These are phyloP conservation scores for Hydrolagus affinis DNA, from an alignment of 2,113 vertebrate species.

Conservation along the genomic window DNA sequence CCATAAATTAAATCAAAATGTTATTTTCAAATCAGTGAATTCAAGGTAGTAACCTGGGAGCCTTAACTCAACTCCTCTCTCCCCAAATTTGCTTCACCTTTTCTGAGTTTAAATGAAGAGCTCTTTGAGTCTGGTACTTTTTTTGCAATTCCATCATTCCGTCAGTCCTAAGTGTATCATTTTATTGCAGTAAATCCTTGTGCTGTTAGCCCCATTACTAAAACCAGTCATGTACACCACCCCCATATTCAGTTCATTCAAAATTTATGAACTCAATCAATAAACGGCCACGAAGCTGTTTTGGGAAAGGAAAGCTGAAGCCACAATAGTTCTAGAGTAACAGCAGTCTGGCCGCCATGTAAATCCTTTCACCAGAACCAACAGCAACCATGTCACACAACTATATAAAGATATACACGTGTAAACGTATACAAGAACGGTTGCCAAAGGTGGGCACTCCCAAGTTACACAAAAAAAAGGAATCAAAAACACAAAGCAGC, in stretches of 20 bases:
- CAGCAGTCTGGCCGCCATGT: neutral
- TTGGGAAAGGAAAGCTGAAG: neutral
- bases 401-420: neutral
- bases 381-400: slow-evolving; percentile 1
- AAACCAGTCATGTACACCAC: neutral
- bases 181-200: slow-evolving; percentile 14
- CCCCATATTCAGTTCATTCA: neutral
- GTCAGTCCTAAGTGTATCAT: neutral
- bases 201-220: neutral
- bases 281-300: neutral
- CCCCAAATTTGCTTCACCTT: neutral
- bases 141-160: neutral
- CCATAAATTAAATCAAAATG: no score
- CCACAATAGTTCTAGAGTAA: neutral
- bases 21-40: no score
- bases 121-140: neutral
- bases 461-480: slow-evolving; percentile 1
- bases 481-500: neutral
- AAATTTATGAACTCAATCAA: neutral
- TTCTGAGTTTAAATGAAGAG: neutral
- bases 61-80: neutral
- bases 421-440: slow-evolving; percentile 16
- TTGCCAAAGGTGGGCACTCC: slow-evolving; percentile 6
- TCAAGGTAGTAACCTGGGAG: neutral
- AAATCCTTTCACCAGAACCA: slow-evolving; percentile 13